phyloP scores from a whole-genome alignment of 2,113 vertebrate species.

The Eolophus roseicapilla region DNA sequence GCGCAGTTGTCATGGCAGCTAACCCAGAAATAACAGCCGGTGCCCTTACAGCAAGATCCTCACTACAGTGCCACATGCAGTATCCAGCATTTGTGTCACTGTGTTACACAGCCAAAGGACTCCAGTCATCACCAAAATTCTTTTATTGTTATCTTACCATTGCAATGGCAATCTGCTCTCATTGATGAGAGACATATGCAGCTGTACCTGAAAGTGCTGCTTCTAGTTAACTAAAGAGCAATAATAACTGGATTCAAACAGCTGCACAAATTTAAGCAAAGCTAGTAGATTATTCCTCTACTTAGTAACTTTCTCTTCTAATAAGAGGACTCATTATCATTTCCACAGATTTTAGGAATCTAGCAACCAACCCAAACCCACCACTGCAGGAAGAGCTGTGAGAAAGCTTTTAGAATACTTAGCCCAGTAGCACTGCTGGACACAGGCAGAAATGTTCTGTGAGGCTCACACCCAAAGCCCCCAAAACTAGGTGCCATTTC shows the following conservation, averaged over 20 bases:
- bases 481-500: background rate
- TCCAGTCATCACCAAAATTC: background rate
- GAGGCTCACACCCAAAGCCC: background rate
- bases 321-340: background rate
- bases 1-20: slow-evolving; percentile 70
- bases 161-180: background rate
- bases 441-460: accelerated
- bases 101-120: background rate
- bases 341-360: background rate
- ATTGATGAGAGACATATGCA: accelerated
- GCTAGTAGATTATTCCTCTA: background rate
- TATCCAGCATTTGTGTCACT: background rate
- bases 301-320: background rate
- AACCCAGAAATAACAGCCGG: slow-evolving; percentile 24
- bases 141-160: background rate
- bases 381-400: background rate
- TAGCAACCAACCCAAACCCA: background rate
- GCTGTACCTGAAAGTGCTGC: background rate
- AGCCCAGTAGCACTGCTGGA: background rate
- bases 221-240: background rate
- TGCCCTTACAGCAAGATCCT: slow-evolving; percentile 23
- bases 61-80: background rate
- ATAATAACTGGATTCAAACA: background rate
- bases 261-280: background rate
- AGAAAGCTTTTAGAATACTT: background rate